Percentiles rank a stretch among this genome's conserved stretches.
These are phyloP conservation scores for Odocoileus hemionus DNA, from an alignment of 2,113 vertebrate genomes.

Conservation along the genomic window DNA sequence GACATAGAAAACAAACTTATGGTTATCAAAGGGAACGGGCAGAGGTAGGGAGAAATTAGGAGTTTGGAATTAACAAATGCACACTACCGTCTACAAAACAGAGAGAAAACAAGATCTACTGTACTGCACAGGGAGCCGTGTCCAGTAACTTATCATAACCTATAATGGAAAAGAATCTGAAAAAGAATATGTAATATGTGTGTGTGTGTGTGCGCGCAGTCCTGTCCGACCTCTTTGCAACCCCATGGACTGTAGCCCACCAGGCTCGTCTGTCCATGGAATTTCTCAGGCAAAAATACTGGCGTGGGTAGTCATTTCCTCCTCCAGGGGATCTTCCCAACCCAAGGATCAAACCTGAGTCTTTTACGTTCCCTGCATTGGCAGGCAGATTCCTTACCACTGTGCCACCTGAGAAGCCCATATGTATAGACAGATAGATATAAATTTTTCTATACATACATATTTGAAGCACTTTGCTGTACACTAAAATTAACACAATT, in stretches of 20 bases:
- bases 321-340: background rate
- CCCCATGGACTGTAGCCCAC: background rate
- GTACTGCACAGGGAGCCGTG: background rate
- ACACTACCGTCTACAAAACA: background rate
- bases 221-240: background rate
- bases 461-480: background rate
- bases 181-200: background rate
- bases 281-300: background rate
- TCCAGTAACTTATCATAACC: background rate
- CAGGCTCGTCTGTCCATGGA: background rate
- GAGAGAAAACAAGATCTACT: background rate
- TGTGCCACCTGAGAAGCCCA: background rate
- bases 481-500: background rate
- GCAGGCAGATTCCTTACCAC: background rate
- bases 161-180: background rate
- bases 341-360: background rate
- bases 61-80: background rate
- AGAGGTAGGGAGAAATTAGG: background rate
- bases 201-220: background rate
- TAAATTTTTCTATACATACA: background rate
- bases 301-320: background rate
- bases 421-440: background rate
- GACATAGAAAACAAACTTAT: background rate
- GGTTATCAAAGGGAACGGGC: background rate
- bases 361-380: background rate